Base-by-base conservation (phyloP, 1,140 invertebrate species). In the Ganaspis sp. region DNA sequence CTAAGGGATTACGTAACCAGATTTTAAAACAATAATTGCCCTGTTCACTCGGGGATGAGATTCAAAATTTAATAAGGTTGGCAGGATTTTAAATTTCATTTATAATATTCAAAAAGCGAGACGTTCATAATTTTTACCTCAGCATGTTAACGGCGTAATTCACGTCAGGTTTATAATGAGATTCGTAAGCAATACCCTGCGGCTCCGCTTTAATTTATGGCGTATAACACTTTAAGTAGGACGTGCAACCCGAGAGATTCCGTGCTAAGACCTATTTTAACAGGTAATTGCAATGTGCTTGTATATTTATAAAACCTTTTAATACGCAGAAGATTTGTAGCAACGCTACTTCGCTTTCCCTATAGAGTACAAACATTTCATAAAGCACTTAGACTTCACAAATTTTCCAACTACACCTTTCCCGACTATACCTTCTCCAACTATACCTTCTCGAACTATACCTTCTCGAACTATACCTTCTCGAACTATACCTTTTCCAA, bases 241-340 rank as follows among this genome's bases (percentile, higher is more conserved):
- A 64, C 58, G 58, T 64, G 58, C 26, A 64, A 64, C 58, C 58
- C 58, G 26, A 64, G 58, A 64, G 58, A 64, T 64, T 64, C 21
- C 58, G 58, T 64, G 58, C 58, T 64, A 64, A 64, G 58, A 64
- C 23, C 58, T 29, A 64, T 64, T 64, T 64, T 64, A 64, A 64
- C 58, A 34, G 58, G 58, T 64, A 64, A 64, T 64, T 64, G 58
- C 58, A 64, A 64, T 64, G 26, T 64, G 58, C 58, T 64, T 64
- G 58, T 64, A 64, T 64, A 64, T 64, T 64, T 64, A 64, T 29
- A 64, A 64, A 64, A 64, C 58, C 58, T 64, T 64, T 64, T 64
- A 64, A 64, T 64, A 64, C 58, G 58, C 58, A 64, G 21, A 58
- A 58, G 58, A 64, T 29, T 64, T 64, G 23, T 64, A 29, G 54